Percentiles rank a stretch among this genome's conserved stretches.
phyloP scores from a whole-genome alignment of 2,888 invertebrate genomes.

The Podotricha telesiphe region DNA sequence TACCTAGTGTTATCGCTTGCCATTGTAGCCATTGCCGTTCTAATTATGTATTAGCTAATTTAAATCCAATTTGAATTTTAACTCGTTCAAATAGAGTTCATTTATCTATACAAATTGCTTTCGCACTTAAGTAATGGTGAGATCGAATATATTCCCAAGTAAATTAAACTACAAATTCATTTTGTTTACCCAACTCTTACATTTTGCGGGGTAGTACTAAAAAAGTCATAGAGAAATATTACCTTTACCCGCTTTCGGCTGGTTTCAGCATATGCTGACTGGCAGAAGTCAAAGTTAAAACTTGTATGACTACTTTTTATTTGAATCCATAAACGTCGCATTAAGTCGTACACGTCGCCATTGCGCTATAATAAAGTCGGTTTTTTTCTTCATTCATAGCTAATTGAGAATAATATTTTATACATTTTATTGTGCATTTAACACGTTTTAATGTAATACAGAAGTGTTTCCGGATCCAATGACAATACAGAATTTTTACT shows the following conservation, averaged over 20 bases:
- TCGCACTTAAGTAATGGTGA: conserved; percentile 1
- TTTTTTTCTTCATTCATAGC: not conserved
- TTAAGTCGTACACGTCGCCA: not conserved
- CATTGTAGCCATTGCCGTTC: conserved; percentile 38
- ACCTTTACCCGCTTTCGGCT: not conserved
- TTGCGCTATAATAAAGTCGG: not conserved
- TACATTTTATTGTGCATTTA: too few relatives aligned
- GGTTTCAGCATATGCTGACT: not conserved
- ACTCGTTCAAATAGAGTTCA: not conserved
- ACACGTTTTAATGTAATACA: too few relatives aligned
- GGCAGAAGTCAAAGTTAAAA: not conserved
- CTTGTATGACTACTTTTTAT: not conserved
- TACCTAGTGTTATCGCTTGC: conserved; percentile 37
- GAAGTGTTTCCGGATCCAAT: too few relatives aligned
- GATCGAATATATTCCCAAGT: conserved; percentile 15
- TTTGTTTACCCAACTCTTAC: not conserved
- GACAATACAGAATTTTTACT: too few relatives aligned
- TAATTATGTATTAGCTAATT: conserved; percentile 22
- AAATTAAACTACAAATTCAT: conserved; percentile 11
- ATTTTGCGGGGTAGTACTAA: too few relatives aligned
- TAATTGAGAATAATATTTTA: not conserved
- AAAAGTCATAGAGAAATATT: not conserved
- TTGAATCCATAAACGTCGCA: not conserved
- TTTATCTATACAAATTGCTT: not conserved
- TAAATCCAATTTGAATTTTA: conserved; percentile 11